Evolutionary conservation across 1,140 invertebrate species (phyloP), one percentile per base, ranked within the genome.

Genomic region (Neodiprion lecontei): DNA sequence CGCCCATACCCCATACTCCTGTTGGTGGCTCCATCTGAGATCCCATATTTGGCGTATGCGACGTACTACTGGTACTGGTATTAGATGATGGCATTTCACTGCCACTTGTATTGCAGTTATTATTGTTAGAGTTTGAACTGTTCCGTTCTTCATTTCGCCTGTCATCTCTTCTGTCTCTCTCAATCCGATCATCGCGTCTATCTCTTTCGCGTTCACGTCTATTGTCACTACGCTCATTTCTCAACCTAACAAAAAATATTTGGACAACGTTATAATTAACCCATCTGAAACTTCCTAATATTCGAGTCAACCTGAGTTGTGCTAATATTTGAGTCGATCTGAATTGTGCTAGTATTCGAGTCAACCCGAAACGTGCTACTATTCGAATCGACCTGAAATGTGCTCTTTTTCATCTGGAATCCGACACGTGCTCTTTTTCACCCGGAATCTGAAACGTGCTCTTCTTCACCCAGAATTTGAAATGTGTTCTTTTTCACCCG

Each of bases 1-100:
- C 78, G 11, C 87, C 84, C 84, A 88, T 87, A n/a, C 87, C 74
- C 87, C 87, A 88, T 17, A 88, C 84, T 21, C 85, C 81, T 0
- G 85, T 74, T 0, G 87, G 75, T 11, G 86, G 78, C 72, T 88
- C 86, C 67, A 88, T 83, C 72, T 85, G 82, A 0, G 86, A 77
- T 17, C 81, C 81, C 68, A 86, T 76, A 9, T 75, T 75, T 10
- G 79, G 75, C 7, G 78, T 77, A 9, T 75, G 75, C 11, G 79
- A 74, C 7, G 78, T 76, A 72, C 79, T 79, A 50, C 73, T 80
- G 4, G 81, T 75, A 21, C 77, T 81, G 7, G 68, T 47, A 23
- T 69, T 69, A 9, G 81, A 79, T 1, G 81, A 80, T 65, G 79
- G 67, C 73, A 79, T 76, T 72, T 85, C 84, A 74, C 77, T 85